Conservation (phyloP, 2,113 vertebrate genomes). For the Electrona antarctica region DNA sequence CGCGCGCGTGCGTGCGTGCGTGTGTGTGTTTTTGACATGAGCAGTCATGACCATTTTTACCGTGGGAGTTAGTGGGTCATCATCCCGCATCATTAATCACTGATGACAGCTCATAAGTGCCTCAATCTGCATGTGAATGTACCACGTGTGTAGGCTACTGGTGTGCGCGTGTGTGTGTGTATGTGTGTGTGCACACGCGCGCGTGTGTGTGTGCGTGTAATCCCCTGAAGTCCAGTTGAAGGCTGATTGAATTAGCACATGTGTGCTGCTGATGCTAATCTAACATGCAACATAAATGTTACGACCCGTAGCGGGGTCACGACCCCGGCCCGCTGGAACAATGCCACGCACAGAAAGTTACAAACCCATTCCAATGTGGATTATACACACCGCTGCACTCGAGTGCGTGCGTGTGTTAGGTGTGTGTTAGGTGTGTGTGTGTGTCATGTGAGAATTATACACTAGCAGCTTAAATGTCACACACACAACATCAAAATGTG, state of each 20-base stretch:
- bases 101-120: constrained; percentile 70
- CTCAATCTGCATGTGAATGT: constrained; percentile 77
- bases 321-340: too few species aligned
- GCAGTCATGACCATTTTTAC: constrained; percentile 60
- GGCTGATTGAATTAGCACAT: constrained; percentile 50
- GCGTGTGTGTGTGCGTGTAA: constrained; percentile 34
- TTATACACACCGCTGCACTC: too few species aligned
- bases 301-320: constrained; percentile 14
- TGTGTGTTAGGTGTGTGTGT: constrained; percentile 4
- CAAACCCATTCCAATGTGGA: too few species aligned
- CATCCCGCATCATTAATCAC: constrained; percentile 75
- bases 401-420: not conserved
- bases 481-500: too few species aligned
- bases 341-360: too few species aligned
- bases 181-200: not conserved
- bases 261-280: constrained; percentile 37
- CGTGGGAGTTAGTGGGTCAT: constrained; percentile 75
- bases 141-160: constrained; percentile 28
- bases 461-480: too few species aligned
- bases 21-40: constrained; percentile 50
- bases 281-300: constrained; percentile 34
- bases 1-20: not conserved
- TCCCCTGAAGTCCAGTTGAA: constrained; percentile 33
- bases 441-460: not conserved
- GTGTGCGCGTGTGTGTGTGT: constrained; percentile 27